These are phyloP conservation scores for Cerceris rybyensis DNA, from an alignment of 2,888 invertebrate genomes.

Conservation along the genomic window DNA sequence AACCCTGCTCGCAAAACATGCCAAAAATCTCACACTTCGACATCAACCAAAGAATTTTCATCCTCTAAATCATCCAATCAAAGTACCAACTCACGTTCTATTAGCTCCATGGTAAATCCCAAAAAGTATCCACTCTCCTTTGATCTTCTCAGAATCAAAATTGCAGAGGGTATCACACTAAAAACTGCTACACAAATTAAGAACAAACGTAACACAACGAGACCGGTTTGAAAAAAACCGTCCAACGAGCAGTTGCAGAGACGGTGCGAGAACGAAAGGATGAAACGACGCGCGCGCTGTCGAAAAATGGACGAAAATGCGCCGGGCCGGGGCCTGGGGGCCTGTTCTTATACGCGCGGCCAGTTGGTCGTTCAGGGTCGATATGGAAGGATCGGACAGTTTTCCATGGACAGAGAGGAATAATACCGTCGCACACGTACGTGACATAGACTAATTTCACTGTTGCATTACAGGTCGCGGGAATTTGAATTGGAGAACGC, in stretches of 20 bases:
- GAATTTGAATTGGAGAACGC: too few relatives aligned
- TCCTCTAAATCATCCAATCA: not conserved
- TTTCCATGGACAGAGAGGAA: slow-evolving; percentile 24
- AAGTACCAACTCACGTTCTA: slow-evolving; percentile 31
- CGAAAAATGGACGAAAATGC: slow-evolving; percentile 65
- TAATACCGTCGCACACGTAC: not conserved
- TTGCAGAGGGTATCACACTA: not conserved
- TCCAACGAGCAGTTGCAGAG: not conserved
- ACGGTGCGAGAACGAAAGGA: not conserved
- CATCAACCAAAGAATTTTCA: not conserved
- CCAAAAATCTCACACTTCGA: too few relatives aligned
- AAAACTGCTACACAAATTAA: not conserved
- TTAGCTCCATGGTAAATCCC: slow-evolving; percentile 15
- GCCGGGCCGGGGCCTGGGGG: slow-evolving; percentile 28
- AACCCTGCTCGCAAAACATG: too few relatives aligned
- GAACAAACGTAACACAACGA: too few relatives aligned
- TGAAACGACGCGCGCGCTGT: slow-evolving; percentile 16
- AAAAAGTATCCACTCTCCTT: not conserved
- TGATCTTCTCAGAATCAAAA: not conserved
- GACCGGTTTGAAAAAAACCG: not conserved
- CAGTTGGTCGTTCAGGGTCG: slow-evolving; percentile 45
- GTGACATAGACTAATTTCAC: slow-evolving; percentile 16
- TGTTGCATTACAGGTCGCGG: not conserved
- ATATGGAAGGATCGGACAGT: slow-evolving; percentile 21
- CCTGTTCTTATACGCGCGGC: slow-evolving; percentile 60